Base-by-base conservation (phyloP, 2,888 invertebrate genomes). In the Drosophila suboccidentalis region DNA sequence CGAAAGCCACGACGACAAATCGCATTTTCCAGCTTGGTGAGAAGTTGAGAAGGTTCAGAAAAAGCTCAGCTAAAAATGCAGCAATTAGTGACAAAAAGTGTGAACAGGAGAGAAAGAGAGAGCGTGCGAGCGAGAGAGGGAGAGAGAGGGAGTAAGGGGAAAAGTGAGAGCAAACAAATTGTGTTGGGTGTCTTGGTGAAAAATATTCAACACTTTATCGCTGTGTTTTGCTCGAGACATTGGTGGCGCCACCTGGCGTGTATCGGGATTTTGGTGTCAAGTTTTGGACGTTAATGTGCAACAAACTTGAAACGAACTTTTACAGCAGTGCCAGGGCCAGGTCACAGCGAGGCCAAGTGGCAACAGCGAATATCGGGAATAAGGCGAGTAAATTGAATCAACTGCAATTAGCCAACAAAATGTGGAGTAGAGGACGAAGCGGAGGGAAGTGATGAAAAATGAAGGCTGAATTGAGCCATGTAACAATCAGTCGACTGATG, bases 401-500 rank as follows among this genome's bases (percentile, higher is more conserved):
- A 74, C 74, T 79, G 73, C 70, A 73, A 80, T 70, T 80, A 72
- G 65, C 34, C 59, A 75, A 62, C 32, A 19, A 10, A 55, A 8
- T n/a, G 17, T 36, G 55, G 3, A 5, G 1, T 6, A 17, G 10
- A 41, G 10, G 2, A 17, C 1, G 2, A 22, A 22, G 0, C 4
- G 32, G 8, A n/a, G 15, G 4, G 19, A 15, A 1, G 2, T 8
- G 9, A 17, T 10, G 10, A 5, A n/a, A 15, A 11, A n/a, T n/a
- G 19, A 3, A 10, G 8, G 8, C 3, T 17, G 34, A 6, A 11
- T 29, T 29, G 22, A 47, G 69, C 10, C 38, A 63, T 59, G 47
- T 50, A 73, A 77, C 68, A 88, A 88, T 81, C 71, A 68, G 53
- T 62, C 65, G 67, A 50, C 85, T 82, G 72, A 85, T 82, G 87